Evolutionary conservation across 2,113 vertebrate species (phyloP), one percentile per base, ranked within the genome.

Genomic region (Syngnathus floridae): DNA sequence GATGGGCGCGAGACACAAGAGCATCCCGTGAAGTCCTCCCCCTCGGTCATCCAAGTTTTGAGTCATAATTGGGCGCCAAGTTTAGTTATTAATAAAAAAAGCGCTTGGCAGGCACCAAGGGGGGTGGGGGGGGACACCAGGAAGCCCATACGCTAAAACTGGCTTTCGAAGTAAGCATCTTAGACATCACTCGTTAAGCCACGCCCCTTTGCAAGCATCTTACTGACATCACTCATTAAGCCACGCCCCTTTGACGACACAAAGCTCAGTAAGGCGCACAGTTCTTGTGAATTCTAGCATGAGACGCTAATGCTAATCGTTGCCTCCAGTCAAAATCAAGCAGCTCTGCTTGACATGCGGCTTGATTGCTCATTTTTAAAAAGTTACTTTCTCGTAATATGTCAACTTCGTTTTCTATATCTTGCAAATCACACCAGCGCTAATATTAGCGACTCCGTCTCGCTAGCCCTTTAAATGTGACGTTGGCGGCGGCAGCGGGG

Each of bases 51-150:
- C 57, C 22, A 17, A 17, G 11, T 43, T 46, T 63, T 62, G 40
- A 26, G 11, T 14, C 60, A 43, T 13, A 62, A 22, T 21, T 38
- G 5, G 10, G 7, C 60, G 46, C 43, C 60, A 62, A 31, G 19
- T 46, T 41, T 41, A 26, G 41, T 49, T 83, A 83, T 84, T 85
- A 86, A 85, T 85, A 86, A 80, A 76, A 54, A 22, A n/a, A 52
- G 1, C 4, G 11, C 21, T 54, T 54, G 51, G 51, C 51, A 54
- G 21, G 21, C 51, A 22, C n/a, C 21, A 31, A 31, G 26, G 26
- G 26, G 26, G 26, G 2, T 0, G 26, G 26, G 26, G 26, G 26
- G 26, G 26, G 26, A 31, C 26, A 31, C 26, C 26, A 52, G n/a
- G 51, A 21, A 49, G 48, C 19, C 16, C 17, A 7, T 19, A 4